phyloP scores from a whole-genome alignment of 2,113 vertebrate genomes.

The Notothenia coriiceps region DNA sequence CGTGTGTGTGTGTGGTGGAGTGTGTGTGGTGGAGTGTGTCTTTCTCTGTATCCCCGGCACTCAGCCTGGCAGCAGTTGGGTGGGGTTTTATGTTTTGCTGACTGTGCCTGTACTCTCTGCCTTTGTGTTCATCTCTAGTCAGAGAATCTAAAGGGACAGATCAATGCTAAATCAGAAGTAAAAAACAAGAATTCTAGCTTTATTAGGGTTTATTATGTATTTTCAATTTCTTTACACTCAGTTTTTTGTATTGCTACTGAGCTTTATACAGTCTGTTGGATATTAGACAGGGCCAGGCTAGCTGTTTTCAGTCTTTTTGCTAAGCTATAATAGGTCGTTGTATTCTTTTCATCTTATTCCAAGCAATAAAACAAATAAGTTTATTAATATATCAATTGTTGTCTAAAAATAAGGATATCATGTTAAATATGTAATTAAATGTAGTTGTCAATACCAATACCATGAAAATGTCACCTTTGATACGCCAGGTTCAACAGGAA shows the following conservation, averaged over 20 bases:
- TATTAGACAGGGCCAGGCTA: neutral
- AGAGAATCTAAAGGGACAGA: neutral
- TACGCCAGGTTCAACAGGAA: too few relatives aligned
- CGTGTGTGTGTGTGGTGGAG: constrained; percentile 8
- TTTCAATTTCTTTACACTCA: constrained; percentile 3
- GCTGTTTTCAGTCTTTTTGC: neutral
- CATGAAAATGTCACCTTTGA: too few relatives aligned
- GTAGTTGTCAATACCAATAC: too few relatives aligned
- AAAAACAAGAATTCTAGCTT: neutral
- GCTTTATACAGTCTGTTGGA: neutral
- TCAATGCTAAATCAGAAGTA: neutral
- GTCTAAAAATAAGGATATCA: too few relatives aligned
- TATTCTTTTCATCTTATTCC: neutral
- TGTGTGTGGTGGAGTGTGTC: constrained; percentile 2
- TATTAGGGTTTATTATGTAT: neutral
- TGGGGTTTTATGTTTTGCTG: constrained; percentile 31
- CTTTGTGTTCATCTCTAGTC: constrained; percentile 7
- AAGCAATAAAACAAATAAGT: neutral
- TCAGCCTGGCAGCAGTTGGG: constrained; percentile 28
- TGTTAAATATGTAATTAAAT: too few relatives aligned
- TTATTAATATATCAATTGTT: too few relatives aligned
- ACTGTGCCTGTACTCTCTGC: constrained; percentile 12
- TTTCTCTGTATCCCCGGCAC: constrained; percentile 11
- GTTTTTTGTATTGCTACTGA: neutral
- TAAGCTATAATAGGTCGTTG: constrained; percentile 7